A percentile compares a stretch with the other conserved stretches of the same genome.
These are phyloP conservation scores for Toxotes lorentzi DNA, from an alignment of 2,797 vertebrate genomes.

Conservation along the genomic window DNA sequence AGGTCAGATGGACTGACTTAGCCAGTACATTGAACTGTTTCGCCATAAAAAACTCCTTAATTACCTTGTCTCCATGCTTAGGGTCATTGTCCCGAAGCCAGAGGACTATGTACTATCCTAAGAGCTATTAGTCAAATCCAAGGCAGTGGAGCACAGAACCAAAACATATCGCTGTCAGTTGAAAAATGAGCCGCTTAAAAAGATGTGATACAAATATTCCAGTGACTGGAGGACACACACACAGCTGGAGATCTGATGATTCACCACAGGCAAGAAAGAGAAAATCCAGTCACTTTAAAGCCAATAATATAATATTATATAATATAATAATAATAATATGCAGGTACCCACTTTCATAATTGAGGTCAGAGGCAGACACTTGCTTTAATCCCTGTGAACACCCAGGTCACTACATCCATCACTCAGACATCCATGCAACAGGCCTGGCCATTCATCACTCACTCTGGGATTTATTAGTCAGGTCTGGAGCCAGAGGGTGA, in stretches of 20 bases:
- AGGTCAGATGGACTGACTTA: constrained; percentile 44
- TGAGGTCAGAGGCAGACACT: constrained; percentile 69
- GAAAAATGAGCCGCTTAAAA: constrained; percentile 20
- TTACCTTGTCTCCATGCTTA: constrained; percentile 17
- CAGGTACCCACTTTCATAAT: constrained; percentile 69
- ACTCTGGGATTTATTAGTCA: constrained; percentile 79
- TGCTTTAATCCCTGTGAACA: constrained; percentile 67
- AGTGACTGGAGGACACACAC: constrained; percentile 11
- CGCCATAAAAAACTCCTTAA: constrained; percentile 35
- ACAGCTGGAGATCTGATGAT: constrained; percentile 37
- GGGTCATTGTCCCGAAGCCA: constrained; percentile 31
- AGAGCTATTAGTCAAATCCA: constrained; percentile 27
- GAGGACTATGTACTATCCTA: constrained; percentile 1
- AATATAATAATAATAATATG: no score
- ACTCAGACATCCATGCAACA: constrained; percentile 60
- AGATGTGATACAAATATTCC: constrained; percentile 17
- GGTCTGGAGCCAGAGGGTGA: constrained; percentile 64
- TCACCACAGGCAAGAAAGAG: constrained; percentile 29
- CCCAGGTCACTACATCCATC: constrained; percentile 67
- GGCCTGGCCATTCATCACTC: constrained; percentile 70
- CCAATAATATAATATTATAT: no score
- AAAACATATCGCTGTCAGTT: constrained; percentile 18
- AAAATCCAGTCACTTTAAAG: constrained; percentile 33
- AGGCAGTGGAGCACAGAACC: background rate
- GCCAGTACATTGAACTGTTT: constrained; percentile 37